A percentile compares a stretch with the other conserved stretches of the same genome.
phyloP scores from a whole-genome alignment of 2,888 invertebrate genomes.

The Dynastes maya region DNA sequence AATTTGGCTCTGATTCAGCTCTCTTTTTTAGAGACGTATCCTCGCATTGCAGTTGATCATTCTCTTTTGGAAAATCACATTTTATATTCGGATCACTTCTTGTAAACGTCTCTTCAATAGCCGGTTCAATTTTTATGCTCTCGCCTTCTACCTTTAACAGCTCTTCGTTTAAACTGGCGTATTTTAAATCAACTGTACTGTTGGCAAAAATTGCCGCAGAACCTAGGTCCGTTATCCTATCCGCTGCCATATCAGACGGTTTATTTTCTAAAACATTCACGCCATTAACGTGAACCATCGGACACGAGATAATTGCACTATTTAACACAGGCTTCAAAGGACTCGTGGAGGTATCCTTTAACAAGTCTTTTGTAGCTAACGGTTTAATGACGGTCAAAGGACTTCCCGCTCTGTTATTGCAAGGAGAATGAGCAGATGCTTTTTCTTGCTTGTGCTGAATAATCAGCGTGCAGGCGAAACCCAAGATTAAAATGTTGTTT shows the following conservation, averaged over 20 bases:
- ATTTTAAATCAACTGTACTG: slow-evolving; percentile 88
- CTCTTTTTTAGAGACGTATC: slow-evolving; percentile 71
- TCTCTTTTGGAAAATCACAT: slow-evolving; percentile 61
- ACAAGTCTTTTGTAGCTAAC: slow-evolving; percentile 56
- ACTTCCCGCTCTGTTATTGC: slow-evolving; percentile 61
- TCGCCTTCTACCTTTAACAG: slow-evolving; percentile 73
- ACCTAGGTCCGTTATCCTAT: slow-evolving; percentile 73
- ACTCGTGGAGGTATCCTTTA: slow-evolving; percentile 68
- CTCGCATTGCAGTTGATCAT: slow-evolving; percentile 31
- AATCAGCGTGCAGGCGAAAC: slow-evolving; percentile 92
- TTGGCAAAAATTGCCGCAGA: slow-evolving; percentile 88
- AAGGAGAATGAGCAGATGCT: slow-evolving; percentile 68
- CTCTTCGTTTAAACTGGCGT: slow-evolving; percentile 87
- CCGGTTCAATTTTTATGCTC: slow-evolving; percentile 65
- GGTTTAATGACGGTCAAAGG: slow-evolving; percentile 60
- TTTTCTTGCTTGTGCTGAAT: slow-evolving; percentile 77
- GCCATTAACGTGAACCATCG: slow-evolving; percentile 55
- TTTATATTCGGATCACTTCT: slow-evolving; percentile 78
- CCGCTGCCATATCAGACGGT: slow-evolving; percentile 42
- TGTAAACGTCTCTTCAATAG: slow-evolving; percentile 71
- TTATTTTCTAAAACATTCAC: slow-evolving; percentile 42
- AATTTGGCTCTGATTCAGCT: slow-evolving; percentile 79
- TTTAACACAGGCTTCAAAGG: slow-evolving; percentile 62
- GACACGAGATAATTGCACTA: slow-evolving; percentile 52
- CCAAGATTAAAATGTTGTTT: slow-evolving; percentile 91